phyloP scores from a whole-genome alignment of 2,113 vertebrate species.

The Tragelaphus buxtoni region DNA sequence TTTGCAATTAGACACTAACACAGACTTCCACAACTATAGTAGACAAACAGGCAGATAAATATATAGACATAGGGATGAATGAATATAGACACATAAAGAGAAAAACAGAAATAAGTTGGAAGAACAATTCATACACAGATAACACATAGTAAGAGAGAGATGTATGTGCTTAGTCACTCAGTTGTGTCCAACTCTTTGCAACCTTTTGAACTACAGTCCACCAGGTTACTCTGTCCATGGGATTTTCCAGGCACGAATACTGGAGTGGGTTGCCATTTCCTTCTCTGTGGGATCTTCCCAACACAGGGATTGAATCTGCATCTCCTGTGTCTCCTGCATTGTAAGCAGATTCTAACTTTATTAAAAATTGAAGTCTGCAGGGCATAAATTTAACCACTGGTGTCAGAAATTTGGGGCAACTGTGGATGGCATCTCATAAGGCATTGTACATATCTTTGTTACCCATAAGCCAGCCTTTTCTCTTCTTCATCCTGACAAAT shows the following conservation, averaged over 20 bases:
- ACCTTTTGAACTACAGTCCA: background rate
- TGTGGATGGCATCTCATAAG: background rate
- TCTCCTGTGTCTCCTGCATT: background rate
- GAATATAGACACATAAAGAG: background rate
- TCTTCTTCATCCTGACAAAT: background rate
- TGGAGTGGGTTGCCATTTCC: background rate
- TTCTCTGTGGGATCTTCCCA: background rate
- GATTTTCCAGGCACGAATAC: background rate
- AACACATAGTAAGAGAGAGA: background rate
- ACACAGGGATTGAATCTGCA: background rate
- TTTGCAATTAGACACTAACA: background rate
- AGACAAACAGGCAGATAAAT: background rate
- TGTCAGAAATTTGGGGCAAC: background rate
- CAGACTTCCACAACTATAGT: background rate
- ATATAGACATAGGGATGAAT: background rate
- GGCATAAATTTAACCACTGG: background rate
- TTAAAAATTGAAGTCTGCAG: background rate
- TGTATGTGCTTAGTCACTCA: background rate
- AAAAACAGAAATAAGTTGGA: background rate
- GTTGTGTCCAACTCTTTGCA: background rate
- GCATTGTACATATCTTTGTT: background rate
- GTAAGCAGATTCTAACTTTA: background rate
- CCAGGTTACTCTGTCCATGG: background rate
- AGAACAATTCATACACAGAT: background rate
- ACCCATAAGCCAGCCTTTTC: background rate